These are phyloP conservation scores for Carassius auratus DNA, from an alignment of 2,113 vertebrate species.

Conservation along the genomic window DNA sequence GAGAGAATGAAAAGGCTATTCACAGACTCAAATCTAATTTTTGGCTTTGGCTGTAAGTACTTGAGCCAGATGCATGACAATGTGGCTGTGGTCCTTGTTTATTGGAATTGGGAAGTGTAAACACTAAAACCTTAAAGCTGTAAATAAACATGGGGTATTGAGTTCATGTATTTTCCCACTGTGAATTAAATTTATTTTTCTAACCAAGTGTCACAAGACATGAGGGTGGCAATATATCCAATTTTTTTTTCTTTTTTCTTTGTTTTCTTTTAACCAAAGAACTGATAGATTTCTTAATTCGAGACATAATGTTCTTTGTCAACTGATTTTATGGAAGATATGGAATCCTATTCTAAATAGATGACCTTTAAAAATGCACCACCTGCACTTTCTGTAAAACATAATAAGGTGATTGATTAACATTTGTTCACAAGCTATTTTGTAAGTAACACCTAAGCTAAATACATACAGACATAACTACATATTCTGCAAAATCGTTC, in stretches of 20 bases:
- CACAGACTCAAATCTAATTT: constrained; percentile 7
- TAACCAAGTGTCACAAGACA: constrained; percentile 9
- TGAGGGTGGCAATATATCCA: background rate
- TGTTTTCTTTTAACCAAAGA: no score
- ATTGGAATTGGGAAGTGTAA: constrained; percentile 19
- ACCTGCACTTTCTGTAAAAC: background rate
- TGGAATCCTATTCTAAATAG: background rate
- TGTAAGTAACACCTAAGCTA: no score
- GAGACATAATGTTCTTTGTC: background rate
- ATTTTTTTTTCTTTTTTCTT: no score
- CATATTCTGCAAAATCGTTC: no score
- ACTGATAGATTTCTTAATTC: background rate
- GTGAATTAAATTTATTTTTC: constrained; percentile 32
- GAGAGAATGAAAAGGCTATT: constrained; percentile 30
- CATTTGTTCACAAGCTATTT: no score
- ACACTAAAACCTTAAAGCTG: constrained; percentile 21
- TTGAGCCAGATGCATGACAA: constrained; percentile 5
- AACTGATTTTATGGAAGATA: constrained; percentile 30
- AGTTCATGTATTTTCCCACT: constrained; percentile 30
- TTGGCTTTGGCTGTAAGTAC: constrained; percentile 5
- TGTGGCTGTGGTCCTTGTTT: constrained; percentile 29
- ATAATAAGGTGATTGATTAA: no score
- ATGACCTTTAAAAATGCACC: background rate
- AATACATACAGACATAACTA: no score
- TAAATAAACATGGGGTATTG: constrained; percentile 28